Evolutionary conservation across 1,140 invertebrate genomes (phyloP).

Genomic region (Penaeus indicus): DNA sequence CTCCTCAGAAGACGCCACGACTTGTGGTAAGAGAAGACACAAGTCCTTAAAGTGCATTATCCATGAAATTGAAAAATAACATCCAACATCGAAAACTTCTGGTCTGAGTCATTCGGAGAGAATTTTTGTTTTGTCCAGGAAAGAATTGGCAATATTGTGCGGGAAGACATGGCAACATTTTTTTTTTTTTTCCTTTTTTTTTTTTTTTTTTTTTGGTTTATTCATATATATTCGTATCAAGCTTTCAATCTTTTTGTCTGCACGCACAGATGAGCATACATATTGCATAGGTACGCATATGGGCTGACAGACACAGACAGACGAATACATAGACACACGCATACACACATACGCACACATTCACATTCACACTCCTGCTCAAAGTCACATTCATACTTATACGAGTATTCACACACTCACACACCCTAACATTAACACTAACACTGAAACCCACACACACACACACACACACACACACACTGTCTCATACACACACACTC

Average conservation of each 20-base stretch:
- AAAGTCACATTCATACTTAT: constrained; percentile 18
- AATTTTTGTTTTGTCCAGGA: no score
- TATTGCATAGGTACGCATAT: background rate
- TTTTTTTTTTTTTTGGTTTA: background rate
- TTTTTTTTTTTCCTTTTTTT: no score
- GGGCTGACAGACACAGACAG: background rate
- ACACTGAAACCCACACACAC: background rate
- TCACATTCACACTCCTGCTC: background rate
- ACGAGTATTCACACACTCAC: background rate
- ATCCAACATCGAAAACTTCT: no score
- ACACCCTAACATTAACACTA: background rate
- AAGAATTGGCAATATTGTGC: no score
- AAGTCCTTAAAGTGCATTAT: no score
- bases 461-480: background rate
- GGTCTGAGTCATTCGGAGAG: no score
- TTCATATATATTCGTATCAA: constrained; percentile 32
- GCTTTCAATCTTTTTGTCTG: background rate
- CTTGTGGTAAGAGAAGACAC: no score
- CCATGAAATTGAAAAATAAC: no score
- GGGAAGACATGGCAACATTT: no score
- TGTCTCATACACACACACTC: background rate
- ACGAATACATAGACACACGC: background rate
- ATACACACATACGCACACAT: constrained; percentile 11
- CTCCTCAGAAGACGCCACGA: no score
- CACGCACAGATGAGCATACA: no score